Percentiles rank a stretch among this genome's conserved stretches.
phyloP scores from a whole-genome alignment of 2,797 vertebrate species.

The Cynopterus sphinx region DNA sequence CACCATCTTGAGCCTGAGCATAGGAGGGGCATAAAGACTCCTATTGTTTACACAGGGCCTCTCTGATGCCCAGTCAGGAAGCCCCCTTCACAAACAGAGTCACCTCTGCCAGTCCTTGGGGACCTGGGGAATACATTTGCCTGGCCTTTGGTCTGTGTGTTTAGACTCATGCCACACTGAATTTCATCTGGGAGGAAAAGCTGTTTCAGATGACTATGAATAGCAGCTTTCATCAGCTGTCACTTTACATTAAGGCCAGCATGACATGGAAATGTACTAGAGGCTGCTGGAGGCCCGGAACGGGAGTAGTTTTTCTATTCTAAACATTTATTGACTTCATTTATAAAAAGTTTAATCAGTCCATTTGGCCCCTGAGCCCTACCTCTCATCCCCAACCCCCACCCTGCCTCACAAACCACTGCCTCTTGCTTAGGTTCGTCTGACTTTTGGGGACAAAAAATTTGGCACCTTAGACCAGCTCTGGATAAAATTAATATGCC shows the following conservation, averaged over 20 bases:
- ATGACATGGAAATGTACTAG: constrained; percentile 79
- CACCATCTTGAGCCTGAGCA: not conserved
- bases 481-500: not conserved
- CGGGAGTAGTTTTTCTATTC: constrained; percentile 34
- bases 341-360: constrained; percentile 48
- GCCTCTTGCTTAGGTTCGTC: not conserved
- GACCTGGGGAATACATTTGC: constrained; percentile 68
- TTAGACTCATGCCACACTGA: constrained; percentile 86
- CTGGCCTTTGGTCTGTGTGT: constrained; percentile 82
- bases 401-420: no score
- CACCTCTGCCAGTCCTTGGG: constrained; percentile 75
- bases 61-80: constrained; percentile 64
- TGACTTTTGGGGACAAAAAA: constrained; percentile 24
- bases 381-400: no score
- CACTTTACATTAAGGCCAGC: constrained; percentile 85
- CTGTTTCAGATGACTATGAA: constrained; percentile 86
- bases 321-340: constrained; percentile 57
- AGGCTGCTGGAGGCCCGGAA: constrained; percentile 31
- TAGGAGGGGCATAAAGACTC: constrained; percentile 35
- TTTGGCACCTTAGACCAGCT: not conserved
- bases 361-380: not conserved
- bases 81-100: constrained; percentile 55
- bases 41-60: constrained; percentile 44
- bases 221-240: constrained; percentile 88
- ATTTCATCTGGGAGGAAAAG: constrained; percentile 83